A percentile compares a stretch with the other conserved stretches of the same genome.
These are phyloP conservation scores for Dione juno DNA, from an alignment of 2,888 invertebrate species.

Conservation along the genomic window DNA sequence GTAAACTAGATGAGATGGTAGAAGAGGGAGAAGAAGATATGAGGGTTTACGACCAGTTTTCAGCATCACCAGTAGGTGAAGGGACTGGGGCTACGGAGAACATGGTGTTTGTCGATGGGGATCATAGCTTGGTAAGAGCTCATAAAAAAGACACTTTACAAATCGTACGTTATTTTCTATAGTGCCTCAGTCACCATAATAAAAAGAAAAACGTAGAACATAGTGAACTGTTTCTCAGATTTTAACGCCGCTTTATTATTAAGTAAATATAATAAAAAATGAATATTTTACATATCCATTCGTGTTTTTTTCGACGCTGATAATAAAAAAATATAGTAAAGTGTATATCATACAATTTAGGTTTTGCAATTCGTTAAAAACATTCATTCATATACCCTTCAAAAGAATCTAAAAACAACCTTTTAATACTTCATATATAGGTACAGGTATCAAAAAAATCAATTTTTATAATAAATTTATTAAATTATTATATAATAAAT, in stretches of 20 bases:
- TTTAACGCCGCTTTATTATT: background rate
- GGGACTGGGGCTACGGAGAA: conserved; percentile 90
- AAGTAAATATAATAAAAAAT: background rate
- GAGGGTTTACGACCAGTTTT: conserved; percentile 92
- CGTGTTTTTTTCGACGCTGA: too few relatives aligned
- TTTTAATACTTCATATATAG: too few relatives aligned
- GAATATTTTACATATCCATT: too few relatives aligned
- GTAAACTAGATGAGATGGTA: conserved; percentile 90
- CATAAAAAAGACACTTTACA: too few relatives aligned
- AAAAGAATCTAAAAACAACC: conserved; percentile 5
- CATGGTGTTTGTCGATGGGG: conserved; percentile 94
- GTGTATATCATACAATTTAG: too few relatives aligned
- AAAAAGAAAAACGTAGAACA: background rate
- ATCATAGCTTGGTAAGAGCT: conserved; percentile 88
- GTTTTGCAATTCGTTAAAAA: background rate
- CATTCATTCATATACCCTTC: background rate
- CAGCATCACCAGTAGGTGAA: conserved; percentile 87
- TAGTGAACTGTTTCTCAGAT: background rate
- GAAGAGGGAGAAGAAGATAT: conserved; percentile 85
- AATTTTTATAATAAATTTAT: too few relatives aligned
- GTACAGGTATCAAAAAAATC: too few relatives aligned
- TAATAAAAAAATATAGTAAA: background rate
- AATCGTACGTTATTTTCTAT: too few relatives aligned
- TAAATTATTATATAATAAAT: too few relatives aligned
- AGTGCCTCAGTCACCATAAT: background rate